Conservation (phyloP, 2,888 invertebrate species). For the Rhimphoctona megacephalus region DNA sequence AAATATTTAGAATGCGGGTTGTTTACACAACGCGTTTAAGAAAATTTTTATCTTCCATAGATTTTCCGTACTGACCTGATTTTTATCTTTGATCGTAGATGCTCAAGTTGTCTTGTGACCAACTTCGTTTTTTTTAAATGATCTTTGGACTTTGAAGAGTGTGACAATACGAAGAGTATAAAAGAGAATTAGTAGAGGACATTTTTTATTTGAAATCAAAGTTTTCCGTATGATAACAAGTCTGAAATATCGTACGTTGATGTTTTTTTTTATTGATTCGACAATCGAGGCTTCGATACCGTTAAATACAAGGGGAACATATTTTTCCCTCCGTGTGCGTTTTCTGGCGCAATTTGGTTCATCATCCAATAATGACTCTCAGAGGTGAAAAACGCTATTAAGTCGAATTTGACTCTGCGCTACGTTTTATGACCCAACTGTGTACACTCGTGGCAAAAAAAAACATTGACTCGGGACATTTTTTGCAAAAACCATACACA, state of each 20-base stretch:
- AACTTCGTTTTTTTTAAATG: not conserved
- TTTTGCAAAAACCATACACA: not conserved
- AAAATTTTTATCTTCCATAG: not conserved
- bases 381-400: not conserved
- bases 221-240: not conserved
- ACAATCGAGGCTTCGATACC: not conserved
- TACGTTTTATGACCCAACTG: not conserved
- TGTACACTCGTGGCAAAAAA: not conserved
- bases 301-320: not conserved
- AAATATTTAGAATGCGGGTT: constrained; percentile 9
- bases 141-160: not conserved
- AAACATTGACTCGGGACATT: not conserved
- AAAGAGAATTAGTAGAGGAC: not conserved
- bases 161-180: not conserved
- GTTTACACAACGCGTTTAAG: constrained; percentile 20
- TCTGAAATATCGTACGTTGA: not conserved
- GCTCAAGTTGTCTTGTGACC: not conserved
- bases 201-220: not conserved
- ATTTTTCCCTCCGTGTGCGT: not conserved
- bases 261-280: not conserved
- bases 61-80: not conserved
- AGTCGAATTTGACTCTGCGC: not conserved
- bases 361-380: not conserved
- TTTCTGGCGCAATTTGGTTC: not conserved
- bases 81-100: not conserved